Conservation (phyloP, 2,888 invertebrate genomes). For the Diploptera punctata region DNA sequence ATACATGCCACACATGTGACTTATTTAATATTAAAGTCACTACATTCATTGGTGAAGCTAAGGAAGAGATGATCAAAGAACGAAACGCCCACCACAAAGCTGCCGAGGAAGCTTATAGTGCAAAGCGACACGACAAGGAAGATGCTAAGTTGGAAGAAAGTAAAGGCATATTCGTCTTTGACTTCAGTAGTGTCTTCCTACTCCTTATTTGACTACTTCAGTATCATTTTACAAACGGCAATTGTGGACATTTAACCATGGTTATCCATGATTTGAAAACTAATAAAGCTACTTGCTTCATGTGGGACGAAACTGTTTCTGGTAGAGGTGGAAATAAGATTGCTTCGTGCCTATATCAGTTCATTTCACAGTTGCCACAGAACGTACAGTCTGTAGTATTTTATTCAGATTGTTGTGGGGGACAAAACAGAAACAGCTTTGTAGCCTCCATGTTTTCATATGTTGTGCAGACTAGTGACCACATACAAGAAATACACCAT, state of each 20-base stretch:
- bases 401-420: conserved; percentile 13
- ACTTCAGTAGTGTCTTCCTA: background rate
- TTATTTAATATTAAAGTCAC: background rate
- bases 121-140: too few relatives aligned
- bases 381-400: conserved; percentile 9
- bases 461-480: conserved; percentile 5
- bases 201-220: background rate
- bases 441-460: conserved; percentile 1
- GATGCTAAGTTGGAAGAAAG: background rate
- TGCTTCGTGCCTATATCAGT: conserved; percentile 2
- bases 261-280: background rate
- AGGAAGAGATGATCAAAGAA: conserved; percentile 2
- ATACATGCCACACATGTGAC: conserved; percentile 3
- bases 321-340: background rate
- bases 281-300: conserved; percentile 1
- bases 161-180: background rate
- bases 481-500: background rate
- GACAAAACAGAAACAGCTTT: background rate
- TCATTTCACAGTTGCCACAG: background rate
- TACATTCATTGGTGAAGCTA: background rate
- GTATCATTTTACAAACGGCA: conserved; percentile 7
- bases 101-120: background rate
- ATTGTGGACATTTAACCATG: background rate
- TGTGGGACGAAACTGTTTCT: conserved; percentile 6
- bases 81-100: background rate